phyloP scores from a whole-genome alignment of 2,113 vertebrate genomes.

The Heterocephalus glaber region DNA sequence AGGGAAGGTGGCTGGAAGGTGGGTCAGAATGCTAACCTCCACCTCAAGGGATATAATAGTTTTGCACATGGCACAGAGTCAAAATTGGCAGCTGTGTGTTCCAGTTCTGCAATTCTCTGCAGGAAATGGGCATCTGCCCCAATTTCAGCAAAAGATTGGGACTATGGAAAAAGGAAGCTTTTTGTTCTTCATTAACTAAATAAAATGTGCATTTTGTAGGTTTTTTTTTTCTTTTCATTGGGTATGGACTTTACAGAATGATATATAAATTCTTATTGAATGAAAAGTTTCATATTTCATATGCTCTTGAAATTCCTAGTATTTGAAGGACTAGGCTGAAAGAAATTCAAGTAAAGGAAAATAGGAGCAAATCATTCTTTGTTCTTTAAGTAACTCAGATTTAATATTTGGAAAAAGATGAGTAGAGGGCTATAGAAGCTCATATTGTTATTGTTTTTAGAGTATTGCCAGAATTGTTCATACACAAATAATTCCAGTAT shows the following conservation, averaged over 20 bases:
- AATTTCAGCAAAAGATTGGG: conserved; percentile 48
- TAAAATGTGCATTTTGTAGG: neutral
- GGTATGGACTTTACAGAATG: neutral
- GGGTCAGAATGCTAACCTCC: conserved; percentile 8
- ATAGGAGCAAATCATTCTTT: neutral
- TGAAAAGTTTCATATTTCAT: neutral
- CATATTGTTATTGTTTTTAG: neutral
- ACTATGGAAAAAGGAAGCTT: neutral
- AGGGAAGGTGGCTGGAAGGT: neutral
- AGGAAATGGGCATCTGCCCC: conserved; percentile 50
- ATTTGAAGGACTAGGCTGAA: neutral
- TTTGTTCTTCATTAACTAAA: conserved; percentile 45
- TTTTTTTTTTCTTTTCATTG: neutral
- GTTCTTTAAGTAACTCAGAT: neutral
- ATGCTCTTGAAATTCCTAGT: neutral
- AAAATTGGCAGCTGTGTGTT: conserved; percentile 55
- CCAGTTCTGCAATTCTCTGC: conserved; percentile 31
- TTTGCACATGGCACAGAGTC: conserved; percentile 1
- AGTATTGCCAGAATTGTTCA: neutral
- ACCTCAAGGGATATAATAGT: neutral
- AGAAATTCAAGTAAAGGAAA: conserved; percentile 4
- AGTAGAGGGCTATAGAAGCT: neutral
- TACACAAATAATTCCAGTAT: neutral
- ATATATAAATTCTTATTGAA: neutral
- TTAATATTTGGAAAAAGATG: neutral